Conservation (phyloP, 2,888 invertebrate species). For the Diachrysia chrysitis region DNA sequence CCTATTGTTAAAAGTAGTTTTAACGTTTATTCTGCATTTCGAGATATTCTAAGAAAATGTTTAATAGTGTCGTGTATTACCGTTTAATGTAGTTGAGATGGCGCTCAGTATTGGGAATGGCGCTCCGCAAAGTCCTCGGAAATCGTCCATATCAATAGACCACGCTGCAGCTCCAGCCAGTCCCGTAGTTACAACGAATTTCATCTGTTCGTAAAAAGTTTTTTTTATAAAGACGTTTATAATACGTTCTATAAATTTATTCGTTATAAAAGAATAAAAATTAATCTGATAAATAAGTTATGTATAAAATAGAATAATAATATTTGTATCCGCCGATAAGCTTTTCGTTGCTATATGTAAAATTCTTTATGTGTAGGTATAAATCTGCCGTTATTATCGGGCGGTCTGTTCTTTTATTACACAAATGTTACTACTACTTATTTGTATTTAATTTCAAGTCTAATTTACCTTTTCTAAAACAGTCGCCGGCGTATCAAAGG, state of each 20-base stretch:
- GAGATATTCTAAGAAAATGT: too few species aligned
- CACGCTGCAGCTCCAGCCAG: constrained; percentile 93
- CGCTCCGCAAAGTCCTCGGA: constrained; percentile 93
- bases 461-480: constrained; percentile 90
- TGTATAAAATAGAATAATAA: background rate
- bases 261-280: background rate
- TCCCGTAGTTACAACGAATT: constrained; percentile 89
- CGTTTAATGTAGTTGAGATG: constrained; percentile 87
- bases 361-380: too few species aligned
- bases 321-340: constrained; percentile 7
- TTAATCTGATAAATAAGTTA: background rate
- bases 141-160: constrained; percentile 94
- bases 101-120: constrained; percentile 92
- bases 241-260: too few species aligned
- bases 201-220: constrained; percentile 83
- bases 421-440: background rate
- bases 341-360: too few species aligned
- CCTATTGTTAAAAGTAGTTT: too few species aligned
- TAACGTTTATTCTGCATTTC: background rate
- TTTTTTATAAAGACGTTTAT: too few species aligned
- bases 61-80: constrained; percentile 65
- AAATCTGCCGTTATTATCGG: too few species aligned
- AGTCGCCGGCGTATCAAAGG: constrained; percentile 92
- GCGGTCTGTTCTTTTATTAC: too few species aligned
- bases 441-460: background rate